A percentile compares a stretch with the other conserved stretches of the same genome.
Evolutionary conservation across 2,888 invertebrate genomes (phyloP).

Genomic region (Odontocolon sp.): DNA sequence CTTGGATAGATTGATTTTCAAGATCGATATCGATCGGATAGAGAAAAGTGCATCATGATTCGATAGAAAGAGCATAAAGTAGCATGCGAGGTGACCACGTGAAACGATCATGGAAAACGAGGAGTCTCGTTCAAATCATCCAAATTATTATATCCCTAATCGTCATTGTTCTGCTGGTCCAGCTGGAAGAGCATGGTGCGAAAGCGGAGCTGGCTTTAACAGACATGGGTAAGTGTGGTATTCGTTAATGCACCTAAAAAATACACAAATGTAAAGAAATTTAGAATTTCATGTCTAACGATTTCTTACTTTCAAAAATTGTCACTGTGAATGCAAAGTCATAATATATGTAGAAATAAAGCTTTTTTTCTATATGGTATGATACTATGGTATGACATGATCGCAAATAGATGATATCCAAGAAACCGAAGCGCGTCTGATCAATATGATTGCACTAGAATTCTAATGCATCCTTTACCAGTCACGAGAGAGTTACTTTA

Average conservation of each 20-base stretch:
- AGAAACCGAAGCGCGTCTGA: conserved; percentile 35
- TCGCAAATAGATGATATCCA: conserved; percentile 29
- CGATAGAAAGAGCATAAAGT: conserved; percentile 62
- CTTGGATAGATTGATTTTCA: too few species aligned
- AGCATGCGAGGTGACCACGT: conserved; percentile 68
- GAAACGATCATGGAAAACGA: conserved; percentile 68
- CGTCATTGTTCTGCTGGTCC: conserved; percentile 34
- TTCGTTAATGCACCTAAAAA: too few species aligned
- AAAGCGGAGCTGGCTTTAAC: conserved; percentile 52
- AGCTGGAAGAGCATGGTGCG: conserved; percentile 29
- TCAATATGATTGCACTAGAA: conserved; percentile 56
- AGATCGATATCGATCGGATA: not conserved
- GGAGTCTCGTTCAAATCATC: conserved; percentile 59
- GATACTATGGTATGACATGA: too few species aligned
- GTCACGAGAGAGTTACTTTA: conserved; percentile 49
- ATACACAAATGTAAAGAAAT: not conserved
- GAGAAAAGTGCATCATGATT: conserved; percentile 64
- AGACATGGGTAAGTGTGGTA: conserved; percentile 62
- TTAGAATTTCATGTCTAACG: not conserved
- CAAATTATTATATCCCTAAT: conserved; percentile 45
- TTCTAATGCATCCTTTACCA: conserved; percentile 52
- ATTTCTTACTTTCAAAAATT: not conserved
- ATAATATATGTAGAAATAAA: too few species aligned
- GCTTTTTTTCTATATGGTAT: too few species aligned
- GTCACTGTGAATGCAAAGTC: not conserved